phyloP scores from a whole-genome alignment of 1,140 invertebrate species.

The Physella acuta region DNA sequence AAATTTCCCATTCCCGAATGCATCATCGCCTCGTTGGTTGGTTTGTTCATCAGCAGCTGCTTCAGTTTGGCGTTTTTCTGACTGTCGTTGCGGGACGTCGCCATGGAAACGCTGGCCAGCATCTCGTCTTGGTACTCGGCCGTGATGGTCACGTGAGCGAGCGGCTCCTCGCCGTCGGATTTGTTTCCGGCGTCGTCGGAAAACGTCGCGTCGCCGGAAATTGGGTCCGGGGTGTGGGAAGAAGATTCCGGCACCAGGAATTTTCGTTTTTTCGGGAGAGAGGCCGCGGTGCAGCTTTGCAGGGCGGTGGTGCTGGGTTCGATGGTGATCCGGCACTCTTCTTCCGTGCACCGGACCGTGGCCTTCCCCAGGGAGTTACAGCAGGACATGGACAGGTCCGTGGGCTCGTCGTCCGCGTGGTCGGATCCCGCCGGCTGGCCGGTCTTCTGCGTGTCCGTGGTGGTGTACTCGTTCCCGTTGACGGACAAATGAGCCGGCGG shows the following conservation, averaged over 20 bases:
- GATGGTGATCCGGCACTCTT: background rate
- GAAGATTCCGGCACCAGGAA: background rate
- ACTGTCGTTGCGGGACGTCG: background rate
- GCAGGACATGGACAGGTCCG: conserved; percentile 15
- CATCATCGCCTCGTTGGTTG: background rate
- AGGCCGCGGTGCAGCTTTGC: no score
- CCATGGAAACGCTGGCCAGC: no score
- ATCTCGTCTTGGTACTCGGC: no score
- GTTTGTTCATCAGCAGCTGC: background rate
- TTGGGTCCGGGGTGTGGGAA: background rate
- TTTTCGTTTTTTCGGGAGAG: conserved; percentile 9
- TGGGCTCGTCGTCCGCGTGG: background rate
- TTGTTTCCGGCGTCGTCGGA: background rate
- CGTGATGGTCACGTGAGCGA: no score
- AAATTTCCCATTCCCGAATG: no score
- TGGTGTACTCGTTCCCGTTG: background rate
- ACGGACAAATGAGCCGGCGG: conserved; percentile 3
- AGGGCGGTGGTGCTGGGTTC: background rate
- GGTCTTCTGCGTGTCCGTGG: background rate
- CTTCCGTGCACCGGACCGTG: conserved; percentile 2
- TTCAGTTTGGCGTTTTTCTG: conserved; percentile 8
- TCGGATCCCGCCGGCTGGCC: background rate
- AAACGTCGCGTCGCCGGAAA: background rate
- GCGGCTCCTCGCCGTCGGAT: background rate
- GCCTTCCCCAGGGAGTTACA: background rate